phyloP scores from a whole-genome alignment of 92 coral and sea anemone genomes.

The Parazoanthus darwini region DNA sequence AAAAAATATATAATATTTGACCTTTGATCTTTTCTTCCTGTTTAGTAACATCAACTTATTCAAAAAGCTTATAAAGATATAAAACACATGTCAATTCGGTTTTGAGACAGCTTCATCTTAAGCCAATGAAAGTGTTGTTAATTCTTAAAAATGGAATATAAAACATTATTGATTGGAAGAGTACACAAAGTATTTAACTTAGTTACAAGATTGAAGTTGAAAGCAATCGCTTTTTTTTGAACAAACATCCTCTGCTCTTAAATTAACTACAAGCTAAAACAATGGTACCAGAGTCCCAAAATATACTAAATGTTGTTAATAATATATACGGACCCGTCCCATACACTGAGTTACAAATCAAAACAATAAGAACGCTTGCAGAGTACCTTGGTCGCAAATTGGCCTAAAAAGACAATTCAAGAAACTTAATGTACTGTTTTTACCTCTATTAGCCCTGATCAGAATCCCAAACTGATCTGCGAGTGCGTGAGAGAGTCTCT shows the following conservation, averaged over 20 bases:
- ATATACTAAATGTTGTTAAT: too few species aligned
- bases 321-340: background rate
- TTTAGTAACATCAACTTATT: too few species aligned
- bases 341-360: background rate
- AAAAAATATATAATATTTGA: too few species aligned
- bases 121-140: background rate
- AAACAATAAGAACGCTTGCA: background rate
- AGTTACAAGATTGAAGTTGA: too few species aligned
- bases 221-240: background rate
- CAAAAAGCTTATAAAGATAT: too few species aligned
- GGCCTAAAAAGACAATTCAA: background rate
- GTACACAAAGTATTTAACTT: background rate
- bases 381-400: background rate
- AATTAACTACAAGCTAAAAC: background rate
- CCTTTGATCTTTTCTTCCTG: too few species aligned
- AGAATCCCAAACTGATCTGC: slow-evolving; percentile 81
- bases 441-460: slow-evolving; percentile 81
- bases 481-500: slow-evolving; percentile 88
- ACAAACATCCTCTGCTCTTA: too few species aligned
- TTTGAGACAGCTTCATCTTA: background rate
- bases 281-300: background rate
- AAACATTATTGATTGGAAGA: background rate
- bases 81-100: too few species aligned
- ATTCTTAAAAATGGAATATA: background rate
- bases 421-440: background rate